Evolutionary conservation across 2,888 invertebrate genomes (phyloP).

Genomic region (Andrena bicolor): DNA sequence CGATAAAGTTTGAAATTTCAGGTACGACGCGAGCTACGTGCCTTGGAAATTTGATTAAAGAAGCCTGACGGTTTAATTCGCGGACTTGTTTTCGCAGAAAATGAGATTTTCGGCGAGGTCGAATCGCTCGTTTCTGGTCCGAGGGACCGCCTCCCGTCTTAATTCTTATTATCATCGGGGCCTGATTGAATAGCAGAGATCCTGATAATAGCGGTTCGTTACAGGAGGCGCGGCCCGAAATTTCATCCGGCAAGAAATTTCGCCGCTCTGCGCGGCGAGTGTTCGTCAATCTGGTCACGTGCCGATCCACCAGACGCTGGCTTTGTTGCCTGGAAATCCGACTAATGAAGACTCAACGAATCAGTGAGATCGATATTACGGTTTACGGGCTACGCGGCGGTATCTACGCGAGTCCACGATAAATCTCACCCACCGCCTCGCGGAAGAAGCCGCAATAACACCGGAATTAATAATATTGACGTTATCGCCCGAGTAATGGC

Average conservation of each 20-base stretch:
- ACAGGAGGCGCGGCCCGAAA: constrained; percentile 44
- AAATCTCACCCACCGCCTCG: not conserved
- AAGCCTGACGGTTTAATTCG: not conserved
- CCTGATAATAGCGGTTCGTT: constrained; percentile 62
- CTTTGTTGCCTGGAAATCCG: constrained; percentile 68
- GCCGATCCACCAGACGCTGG: constrained; percentile 45
- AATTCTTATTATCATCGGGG: constrained; percentile 48
- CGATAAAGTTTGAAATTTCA: not conserved
- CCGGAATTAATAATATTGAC: constrained; percentile 3
- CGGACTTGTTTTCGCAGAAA: not conserved
- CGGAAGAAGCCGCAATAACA: not conserved
- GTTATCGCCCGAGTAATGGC: not conserved
- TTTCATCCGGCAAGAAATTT: constrained; percentile 62
- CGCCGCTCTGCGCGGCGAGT: constrained; percentile 37
- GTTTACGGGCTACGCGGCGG: constrained; percentile 22
- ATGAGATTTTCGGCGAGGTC: constrained; percentile 7
- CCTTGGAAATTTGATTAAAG: no score
- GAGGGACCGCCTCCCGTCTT: constrained; percentile 1
- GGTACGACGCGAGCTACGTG: not conserved
- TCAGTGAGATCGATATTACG: constrained; percentile 62
- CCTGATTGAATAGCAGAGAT: constrained; percentile 47
- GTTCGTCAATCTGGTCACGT: constrained; percentile 67
- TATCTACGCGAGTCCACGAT: not conserved
- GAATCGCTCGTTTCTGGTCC: not conserved
- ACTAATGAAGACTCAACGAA: constrained; percentile 70